Evolutionary conservation across 2,888 invertebrate species (phyloP), one percentile per base, ranked within the genome.

Genomic region (Perdita meconis): DNA sequence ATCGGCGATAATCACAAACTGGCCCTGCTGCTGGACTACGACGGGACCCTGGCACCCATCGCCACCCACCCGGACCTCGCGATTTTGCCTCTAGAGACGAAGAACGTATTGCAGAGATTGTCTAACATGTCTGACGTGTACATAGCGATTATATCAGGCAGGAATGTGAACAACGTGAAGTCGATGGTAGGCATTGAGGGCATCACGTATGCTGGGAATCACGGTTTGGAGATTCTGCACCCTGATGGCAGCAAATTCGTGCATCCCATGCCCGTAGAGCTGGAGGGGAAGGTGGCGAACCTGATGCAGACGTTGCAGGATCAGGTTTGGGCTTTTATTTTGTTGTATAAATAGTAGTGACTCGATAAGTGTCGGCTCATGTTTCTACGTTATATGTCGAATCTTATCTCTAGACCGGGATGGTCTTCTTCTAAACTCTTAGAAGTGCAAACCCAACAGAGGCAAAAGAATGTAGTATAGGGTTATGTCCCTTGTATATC

Each of bases 101-200:
- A 96, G 90, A 95, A 97, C 91, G 96, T 97, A 10, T 93, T 97
- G 36, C 96, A 96, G 90, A 94, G 97, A 87, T 93, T 97, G 4
- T 96, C 97, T 19, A 97, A 97, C 90, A 95, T 97, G 93, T 95
- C 97, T 0, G 97, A 97, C 87, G 96, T 97, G 8, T 97, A 97
- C 91, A 97, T 97, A 82, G 96, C 97, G 26, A 96, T 97, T 85
- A 95, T 97, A 59, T 97, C 97, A 0, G 97, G 97, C 2, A 94
- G 97, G 74, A 97, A 96, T 89, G 97, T 97, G 2, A 95, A 97
- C 86, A 97, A 97, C 90, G 97, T 97, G 0, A 97, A 96, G 89
- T 94, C 96, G 84, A 97, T 97, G 97, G 97, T 97, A 57, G 97
- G 97, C 16, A 97, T 97, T 78, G 97, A 97, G 84, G 97, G 97